Conservation (phyloP, 2,797 vertebrate species). For the Pantherophis alleghaniensis region DNA sequence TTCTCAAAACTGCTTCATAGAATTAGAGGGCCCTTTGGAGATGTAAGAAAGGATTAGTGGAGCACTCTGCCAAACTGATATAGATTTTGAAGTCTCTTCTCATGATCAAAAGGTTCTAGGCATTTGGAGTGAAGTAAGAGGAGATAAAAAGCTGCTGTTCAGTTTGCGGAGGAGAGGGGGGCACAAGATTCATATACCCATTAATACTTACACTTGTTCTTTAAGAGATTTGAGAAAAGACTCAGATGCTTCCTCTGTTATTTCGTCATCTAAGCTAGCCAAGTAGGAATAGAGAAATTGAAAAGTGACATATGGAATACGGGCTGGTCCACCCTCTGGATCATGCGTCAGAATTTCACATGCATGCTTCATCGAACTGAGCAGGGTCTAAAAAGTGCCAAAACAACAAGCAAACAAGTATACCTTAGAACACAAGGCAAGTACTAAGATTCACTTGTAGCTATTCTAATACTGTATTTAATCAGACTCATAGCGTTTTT, state of each 20-base stretch:
- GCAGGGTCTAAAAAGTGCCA: constrained; percentile 68
- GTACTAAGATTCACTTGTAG: background rate
- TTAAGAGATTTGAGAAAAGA: constrained; percentile 71
- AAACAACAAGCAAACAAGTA: background rate
- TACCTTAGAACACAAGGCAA: background rate
- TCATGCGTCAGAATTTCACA: constrained; percentile 86
- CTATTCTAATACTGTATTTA: background rate
- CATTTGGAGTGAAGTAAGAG: background rate
- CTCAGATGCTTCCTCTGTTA: constrained; percentile 62
- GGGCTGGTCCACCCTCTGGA: constrained; percentile 76
- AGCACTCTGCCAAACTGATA: background rate
- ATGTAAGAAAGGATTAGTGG: background rate
- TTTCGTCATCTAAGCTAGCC: constrained; percentile 75
- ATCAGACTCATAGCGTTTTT: background rate
- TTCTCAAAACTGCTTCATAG: background rate
- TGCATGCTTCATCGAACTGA: constrained; percentile 76
- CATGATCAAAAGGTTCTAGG: background rate
- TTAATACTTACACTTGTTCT: constrained; percentile 71
- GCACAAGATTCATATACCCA: background rate
- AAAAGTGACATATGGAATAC: constrained; percentile 79
- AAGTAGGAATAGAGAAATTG: constrained; percentile 81
- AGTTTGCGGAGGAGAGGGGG: background rate
- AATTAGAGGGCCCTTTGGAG: background rate
- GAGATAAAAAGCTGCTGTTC: background rate
- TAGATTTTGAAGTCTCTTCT: background rate